Percentiles rank a stretch among this genome's conserved stretches.
Evolutionary conservation across 1,140 invertebrate species (phyloP).

Genomic region (Rhyzopertha dominica): DNA sequence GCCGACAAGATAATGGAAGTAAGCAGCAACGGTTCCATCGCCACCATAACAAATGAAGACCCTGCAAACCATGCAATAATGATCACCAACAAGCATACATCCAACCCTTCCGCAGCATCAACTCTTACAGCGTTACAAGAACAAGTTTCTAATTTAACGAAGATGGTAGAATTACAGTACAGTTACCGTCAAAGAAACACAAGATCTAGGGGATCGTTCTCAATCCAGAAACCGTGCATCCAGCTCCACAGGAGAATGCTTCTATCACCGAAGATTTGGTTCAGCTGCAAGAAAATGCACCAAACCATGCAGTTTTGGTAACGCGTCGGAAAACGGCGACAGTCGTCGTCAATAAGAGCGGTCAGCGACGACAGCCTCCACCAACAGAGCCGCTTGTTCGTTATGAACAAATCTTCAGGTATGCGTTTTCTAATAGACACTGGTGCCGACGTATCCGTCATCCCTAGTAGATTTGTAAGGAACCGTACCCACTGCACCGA

Average conservation of each 20-base stretch:
- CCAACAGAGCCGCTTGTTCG: conserved; percentile 3
- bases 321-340: conserved; percentile 8
- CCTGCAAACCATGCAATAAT: neutral
- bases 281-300: neutral
- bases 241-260: neutral
- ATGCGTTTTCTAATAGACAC: conserved; percentile 29
- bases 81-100: neutral
- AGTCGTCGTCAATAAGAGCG: conserved; percentile 1
- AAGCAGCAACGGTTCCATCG: neutral
- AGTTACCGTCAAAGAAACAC: no score
- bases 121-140: neutral
- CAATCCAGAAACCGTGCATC: neutral
- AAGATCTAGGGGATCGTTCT: neutral
- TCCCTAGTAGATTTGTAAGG: conserved; percentile 14
- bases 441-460: conserved; percentile 33
- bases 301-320: neutral
- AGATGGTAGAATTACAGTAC: no score
- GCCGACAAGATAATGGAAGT: conserved; percentile 5
- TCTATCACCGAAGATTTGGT: neutral
- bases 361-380: neutral
- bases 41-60: neutral
- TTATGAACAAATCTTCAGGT: conserved; percentile 8
- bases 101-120: neutral
- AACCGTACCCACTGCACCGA: conserved; percentile 37
- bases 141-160: neutral